Conservation (phyloP, 2,113 vertebrate genomes). For the Sylvia atricapilla region DNA sequence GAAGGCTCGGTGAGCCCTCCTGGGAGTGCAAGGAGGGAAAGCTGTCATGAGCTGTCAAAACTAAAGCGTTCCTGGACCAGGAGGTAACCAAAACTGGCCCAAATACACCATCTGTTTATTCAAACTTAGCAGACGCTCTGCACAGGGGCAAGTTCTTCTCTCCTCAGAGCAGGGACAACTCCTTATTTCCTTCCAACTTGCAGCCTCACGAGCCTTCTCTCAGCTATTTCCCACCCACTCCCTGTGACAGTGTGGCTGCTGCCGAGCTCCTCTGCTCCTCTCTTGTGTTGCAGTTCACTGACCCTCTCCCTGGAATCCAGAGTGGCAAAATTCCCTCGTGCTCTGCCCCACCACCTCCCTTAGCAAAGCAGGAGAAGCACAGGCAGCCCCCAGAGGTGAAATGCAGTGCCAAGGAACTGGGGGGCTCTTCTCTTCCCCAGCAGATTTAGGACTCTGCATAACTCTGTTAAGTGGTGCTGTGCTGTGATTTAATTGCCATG, state of each 20-base stretch:
- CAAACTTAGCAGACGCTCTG: not conserved
- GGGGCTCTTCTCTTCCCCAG: not conserved
- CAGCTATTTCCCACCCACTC: not conserved
- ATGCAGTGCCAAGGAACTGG: not conserved
- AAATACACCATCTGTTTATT: not conserved
- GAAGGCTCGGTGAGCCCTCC: not conserved
- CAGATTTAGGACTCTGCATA: not conserved
- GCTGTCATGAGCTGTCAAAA: not conserved
- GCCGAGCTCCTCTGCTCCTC: no score
- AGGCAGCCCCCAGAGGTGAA: not conserved
- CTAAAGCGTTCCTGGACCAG: not conserved
- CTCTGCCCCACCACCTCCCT: not conserved
- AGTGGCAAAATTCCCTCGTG: fast-evolving
- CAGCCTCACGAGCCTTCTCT: not conserved
- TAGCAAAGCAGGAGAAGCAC: not conserved
- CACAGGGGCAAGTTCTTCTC: not conserved
- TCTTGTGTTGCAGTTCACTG: fast-evolving
- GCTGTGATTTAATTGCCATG: not conserved
- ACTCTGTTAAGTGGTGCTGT: not conserved
- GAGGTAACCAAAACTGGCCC: not conserved
- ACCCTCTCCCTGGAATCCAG: not conserved
- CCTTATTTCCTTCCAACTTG: not conserved
- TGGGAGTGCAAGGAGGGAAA: not conserved
- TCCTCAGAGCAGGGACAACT: not conserved
- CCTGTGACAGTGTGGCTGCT: fast-evolving